These are phyloP conservation scores for Trichomycterus rosablanca DNA, from an alignment of 2,113 vertebrate genomes.

Conservation along the genomic window DNA sequence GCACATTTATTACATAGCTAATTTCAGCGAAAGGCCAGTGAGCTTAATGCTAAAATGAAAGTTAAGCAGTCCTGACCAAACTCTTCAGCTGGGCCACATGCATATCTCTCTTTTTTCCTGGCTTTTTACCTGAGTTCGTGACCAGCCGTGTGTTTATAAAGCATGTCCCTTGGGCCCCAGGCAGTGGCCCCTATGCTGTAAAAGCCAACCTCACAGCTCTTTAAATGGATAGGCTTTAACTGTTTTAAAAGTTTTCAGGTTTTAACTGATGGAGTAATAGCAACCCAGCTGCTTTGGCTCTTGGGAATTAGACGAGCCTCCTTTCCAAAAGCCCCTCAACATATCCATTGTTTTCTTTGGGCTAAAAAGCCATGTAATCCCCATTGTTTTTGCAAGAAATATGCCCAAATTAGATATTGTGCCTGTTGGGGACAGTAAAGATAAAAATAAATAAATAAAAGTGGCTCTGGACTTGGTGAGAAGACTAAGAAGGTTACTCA, in stretches of 20 bases:
- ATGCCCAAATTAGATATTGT: slow-evolving; percentile 12
- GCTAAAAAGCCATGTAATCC: slow-evolving; percentile 39
- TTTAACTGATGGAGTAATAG: too few relatives aligned
- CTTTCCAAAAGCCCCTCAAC: slow-evolving; percentile 29
- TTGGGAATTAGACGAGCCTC: slow-evolving; percentile 35
- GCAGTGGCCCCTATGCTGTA: slow-evolving; percentile 55
- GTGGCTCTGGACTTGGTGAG: too few relatives aligned
- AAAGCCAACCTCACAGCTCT: slow-evolving; percentile 62
- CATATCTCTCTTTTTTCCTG: too few relatives aligned
- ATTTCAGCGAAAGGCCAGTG: background rate
- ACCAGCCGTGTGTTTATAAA: slow-evolving; percentile 31
- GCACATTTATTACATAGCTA: background rate
- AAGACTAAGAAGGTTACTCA: slow-evolving; percentile 65
- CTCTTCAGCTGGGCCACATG: background rate
- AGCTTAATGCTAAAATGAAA: too few relatives aligned
- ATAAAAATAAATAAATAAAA: too few relatives aligned
- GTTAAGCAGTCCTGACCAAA: background rate
- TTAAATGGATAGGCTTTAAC: slow-evolving; percentile 58
- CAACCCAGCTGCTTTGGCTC: slow-evolving; percentile 9
- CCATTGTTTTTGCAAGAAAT: slow-evolving; percentile 34
- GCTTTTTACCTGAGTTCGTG: too few relatives aligned
- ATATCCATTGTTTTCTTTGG: slow-evolving; percentile 38
- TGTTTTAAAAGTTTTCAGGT: too few relatives aligned
- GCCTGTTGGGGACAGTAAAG: slow-evolving; percentile 40
- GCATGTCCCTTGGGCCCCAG: slow-evolving; percentile 38